A percentile compares a stretch with the other conserved stretches of the same genome.
phyloP scores from a whole-genome alignment of 2,888 invertebrate genomes.

The Auanema sp. region DNA sequence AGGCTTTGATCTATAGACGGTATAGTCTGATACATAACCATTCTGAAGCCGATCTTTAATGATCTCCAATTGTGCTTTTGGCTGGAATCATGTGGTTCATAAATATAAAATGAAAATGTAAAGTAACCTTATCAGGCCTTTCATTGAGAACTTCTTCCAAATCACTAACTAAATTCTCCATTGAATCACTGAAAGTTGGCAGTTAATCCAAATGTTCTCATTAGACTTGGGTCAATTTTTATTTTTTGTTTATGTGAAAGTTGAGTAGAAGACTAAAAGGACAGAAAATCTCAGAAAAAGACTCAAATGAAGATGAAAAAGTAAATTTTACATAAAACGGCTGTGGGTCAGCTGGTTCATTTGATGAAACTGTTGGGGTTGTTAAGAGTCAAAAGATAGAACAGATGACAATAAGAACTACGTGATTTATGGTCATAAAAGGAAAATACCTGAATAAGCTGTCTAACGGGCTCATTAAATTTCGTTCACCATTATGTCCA shows the following conservation, averaged over 20 bases:
- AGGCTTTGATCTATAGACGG: constrained; percentile 25
- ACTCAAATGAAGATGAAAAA: neutral
- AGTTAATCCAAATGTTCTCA: neutral
- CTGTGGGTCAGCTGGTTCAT: neutral
- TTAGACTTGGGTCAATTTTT: too few relatives aligned
- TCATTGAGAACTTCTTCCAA: constrained; percentile 50
- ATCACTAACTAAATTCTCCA: constrained; percentile 59
- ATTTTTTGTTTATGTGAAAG: neutral
- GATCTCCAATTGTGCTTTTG: neutral
- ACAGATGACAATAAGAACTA: neutral
- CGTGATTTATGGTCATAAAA: neutral
- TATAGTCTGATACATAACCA: constrained; percentile 45
- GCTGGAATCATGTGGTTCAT: neutral
- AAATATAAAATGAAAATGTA: neutral
- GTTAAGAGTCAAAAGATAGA: constrained; percentile 6
- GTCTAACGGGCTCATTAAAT: constrained; percentile 43
- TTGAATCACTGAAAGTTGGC: constrained; percentile 48
- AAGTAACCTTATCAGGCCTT: neutral
- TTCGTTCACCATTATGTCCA: constrained; percentile 8
- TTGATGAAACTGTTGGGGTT: neutral
- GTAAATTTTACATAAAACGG: neutral
- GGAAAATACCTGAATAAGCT: constrained; percentile 35
- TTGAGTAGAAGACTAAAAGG: too few relatives aligned
- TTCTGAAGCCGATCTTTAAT: constrained; percentile 26
- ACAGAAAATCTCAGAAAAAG: too few relatives aligned